Conservation (phyloP, 2,113 vertebrate genomes). For the Saguinus midas region DNA sequence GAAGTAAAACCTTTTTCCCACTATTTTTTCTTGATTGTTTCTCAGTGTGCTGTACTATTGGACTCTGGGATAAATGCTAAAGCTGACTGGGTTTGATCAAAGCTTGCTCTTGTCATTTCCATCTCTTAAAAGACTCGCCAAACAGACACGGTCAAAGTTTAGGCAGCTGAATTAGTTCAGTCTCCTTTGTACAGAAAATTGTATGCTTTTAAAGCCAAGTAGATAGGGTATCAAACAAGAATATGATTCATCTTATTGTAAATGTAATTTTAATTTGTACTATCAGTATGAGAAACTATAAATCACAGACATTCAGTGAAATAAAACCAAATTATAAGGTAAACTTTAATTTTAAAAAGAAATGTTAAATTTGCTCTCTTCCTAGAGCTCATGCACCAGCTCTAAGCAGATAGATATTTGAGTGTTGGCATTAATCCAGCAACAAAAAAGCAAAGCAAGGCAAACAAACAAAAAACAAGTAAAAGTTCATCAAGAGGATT, state of each 20-base stretch:
- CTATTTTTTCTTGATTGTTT: neutral
- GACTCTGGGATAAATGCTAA: conserved; percentile 32
- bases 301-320: conserved; percentile 63
- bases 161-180: conserved; percentile 55
- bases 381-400: conserved; percentile 64
- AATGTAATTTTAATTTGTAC: conserved; percentile 77
- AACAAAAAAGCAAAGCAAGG: conserved; percentile 52
- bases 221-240: conserved; percentile 71
- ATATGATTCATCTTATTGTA: conserved; percentile 65
- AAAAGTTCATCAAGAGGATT: conserved; percentile 58
- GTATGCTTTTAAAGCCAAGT: conserved; percentile 75
- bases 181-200: conserved; percentile 72
- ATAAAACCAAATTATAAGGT: conserved; percentile 71
- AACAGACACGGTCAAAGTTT: conserved; percentile 76
- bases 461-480: neutral
- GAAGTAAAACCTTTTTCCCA: conserved; percentile 55
- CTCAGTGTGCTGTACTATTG: neutral
- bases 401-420: conserved; percentile 77
- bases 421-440: conserved; percentile 74
- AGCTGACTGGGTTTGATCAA: conserved; percentile 77
- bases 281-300: conserved; percentile 74
- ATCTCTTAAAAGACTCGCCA: conserved; percentile 77
- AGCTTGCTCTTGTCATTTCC: conserved; percentile 77
- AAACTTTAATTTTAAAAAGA: conserved; percentile 76
- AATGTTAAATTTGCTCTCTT: conserved; percentile 71